Conservation (phyloP, 2,113 vertebrate species). For the Urocynchramus pylzowi region DNA sequence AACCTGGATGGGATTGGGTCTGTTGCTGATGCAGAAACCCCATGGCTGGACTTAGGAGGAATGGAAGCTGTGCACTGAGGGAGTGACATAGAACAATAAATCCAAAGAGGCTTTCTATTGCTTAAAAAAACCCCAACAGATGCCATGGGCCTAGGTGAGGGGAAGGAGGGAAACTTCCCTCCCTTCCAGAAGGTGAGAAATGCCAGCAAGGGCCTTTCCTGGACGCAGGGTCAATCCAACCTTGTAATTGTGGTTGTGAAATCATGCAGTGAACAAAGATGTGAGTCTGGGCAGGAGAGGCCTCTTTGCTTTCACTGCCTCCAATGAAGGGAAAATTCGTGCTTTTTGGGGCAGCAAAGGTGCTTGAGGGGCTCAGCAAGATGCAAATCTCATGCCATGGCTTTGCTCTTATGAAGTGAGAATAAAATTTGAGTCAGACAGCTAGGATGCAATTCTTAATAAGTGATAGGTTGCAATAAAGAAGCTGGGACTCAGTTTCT, state of each 20-base stretch:
- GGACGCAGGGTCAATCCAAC: background rate
- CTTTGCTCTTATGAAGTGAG: background rate
- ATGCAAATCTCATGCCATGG: background rate
- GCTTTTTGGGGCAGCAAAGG: background rate
- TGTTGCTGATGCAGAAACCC: background rate
- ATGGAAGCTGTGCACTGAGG: background rate
- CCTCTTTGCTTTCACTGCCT: background rate
- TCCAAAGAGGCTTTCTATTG: background rate
- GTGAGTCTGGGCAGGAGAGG: background rate
- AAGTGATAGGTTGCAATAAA: background rate
- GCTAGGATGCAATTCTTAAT: background rate
- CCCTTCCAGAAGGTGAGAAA: background rate
- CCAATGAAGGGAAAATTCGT: rapidly evolving
- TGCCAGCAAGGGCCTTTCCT: background rate
- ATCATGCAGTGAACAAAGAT: background rate
- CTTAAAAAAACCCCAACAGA: background rate
- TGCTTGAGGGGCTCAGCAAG: background rate
- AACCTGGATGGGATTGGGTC: background rate
- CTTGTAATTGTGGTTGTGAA: background rate
- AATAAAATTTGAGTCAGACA: background rate
- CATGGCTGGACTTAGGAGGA: background rate
- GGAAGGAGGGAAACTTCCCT: background rate
- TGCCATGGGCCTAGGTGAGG: background rate
- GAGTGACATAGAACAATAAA: background rate
- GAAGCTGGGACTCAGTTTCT: background rate